Percentiles rank a stretch among this genome's conserved stretches.
phyloP scores from a whole-genome alignment of 2,888 invertebrate genomes.

The Andrena camellia region DNA sequence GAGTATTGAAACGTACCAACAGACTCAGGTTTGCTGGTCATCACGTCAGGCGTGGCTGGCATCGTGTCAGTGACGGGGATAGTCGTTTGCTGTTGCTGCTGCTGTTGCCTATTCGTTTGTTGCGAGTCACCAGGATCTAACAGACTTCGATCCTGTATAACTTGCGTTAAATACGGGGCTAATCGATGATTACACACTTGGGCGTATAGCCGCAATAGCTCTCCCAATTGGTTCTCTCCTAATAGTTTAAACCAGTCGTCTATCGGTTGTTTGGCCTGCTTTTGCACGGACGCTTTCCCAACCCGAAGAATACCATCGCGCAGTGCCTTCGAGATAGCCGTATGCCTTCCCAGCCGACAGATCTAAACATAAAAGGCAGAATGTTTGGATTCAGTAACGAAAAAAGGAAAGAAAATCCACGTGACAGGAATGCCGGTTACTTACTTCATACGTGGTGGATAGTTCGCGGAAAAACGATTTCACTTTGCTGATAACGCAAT shows the following conservation, averaged over 20 bases:
- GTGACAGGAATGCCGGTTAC: constrained; percentile 28
- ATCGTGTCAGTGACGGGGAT: constrained; percentile 86
- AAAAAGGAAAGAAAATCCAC: background rate
- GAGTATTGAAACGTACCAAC: constrained; percentile 72
- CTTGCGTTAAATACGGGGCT: constrained; percentile 91
- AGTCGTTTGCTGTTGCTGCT: constrained; percentile 84
- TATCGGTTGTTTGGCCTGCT: constrained; percentile 88
- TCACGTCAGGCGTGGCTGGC: constrained; percentile 84
- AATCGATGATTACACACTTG: constrained; percentile 92
- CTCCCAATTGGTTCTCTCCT: constrained; percentile 92
- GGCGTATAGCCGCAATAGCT: constrained; percentile 95
- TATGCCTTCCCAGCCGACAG: constrained; percentile 96
- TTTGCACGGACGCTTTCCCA: constrained; percentile 88
- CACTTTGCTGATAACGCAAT: constrained; percentile 92
- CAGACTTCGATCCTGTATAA: constrained; percentile 91
- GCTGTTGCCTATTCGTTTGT: constrained; percentile 78
- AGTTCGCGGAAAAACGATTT: constrained; percentile 96
- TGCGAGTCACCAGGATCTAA: constrained; percentile 89
- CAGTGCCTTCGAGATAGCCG: constrained; percentile 93
- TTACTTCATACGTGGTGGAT: constrained; percentile 95
- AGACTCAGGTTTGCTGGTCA: constrained; percentile 80
- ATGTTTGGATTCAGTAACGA: background rate
- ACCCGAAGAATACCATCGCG: constrained; percentile 96
- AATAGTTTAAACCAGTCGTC: constrained; percentile 96
- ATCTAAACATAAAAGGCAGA: constrained; percentile 85